Evolutionary conservation across 2,888 invertebrate species (phyloP).

Genomic region (Thera obeliscata): DNA sequence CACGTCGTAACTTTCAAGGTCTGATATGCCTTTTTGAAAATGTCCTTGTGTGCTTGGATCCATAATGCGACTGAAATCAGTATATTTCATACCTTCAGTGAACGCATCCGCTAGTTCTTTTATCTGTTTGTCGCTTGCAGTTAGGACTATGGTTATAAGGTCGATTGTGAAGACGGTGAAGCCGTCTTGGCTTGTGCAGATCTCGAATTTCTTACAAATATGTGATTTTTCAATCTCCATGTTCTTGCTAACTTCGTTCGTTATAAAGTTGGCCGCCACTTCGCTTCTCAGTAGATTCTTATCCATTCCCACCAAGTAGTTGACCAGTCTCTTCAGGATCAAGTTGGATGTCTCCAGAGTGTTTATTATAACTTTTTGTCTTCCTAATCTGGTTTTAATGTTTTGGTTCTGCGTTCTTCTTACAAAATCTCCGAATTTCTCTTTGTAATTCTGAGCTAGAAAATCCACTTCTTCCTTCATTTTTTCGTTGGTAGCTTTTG

Average conservation of each 20-base stretch:
- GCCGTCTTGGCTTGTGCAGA: conserved; percentile 49
- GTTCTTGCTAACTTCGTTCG: conserved; percentile 50
- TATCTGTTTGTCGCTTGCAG: conserved; percentile 46
- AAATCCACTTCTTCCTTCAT: conserved; percentile 43
- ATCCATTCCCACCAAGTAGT: conserved; percentile 47
- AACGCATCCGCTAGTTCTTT: conserved; percentile 47
- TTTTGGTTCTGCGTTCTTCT: conserved; percentile 48
- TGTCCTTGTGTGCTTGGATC: conserved; percentile 34
- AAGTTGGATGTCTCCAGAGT: conserved; percentile 58
- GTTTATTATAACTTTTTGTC: conserved; percentile 60
- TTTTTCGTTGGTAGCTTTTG: conserved; percentile 39
- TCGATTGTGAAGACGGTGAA: conserved; percentile 50
- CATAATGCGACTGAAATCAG: conserved; percentile 39
- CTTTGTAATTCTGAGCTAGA: conserved; percentile 48
- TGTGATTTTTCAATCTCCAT: conserved; percentile 46
- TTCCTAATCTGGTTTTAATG: conserved; percentile 57
- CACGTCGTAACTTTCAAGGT: conserved; percentile 33
- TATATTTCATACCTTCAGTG: conserved; percentile 51
- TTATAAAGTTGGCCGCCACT: conserved; percentile 33
- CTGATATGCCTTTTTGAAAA: conserved; percentile 30
- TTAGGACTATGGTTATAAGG: conserved; percentile 43
- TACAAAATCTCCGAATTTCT: conserved; percentile 55
- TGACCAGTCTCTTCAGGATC: conserved; percentile 51
- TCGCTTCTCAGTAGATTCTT: conserved; percentile 32
- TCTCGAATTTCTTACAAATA: conserved; percentile 52